phyloP scores from a whole-genome alignment of 37 sponge, comb jelly and placozoan genomes.

The Spongilla lacustris region DNA sequence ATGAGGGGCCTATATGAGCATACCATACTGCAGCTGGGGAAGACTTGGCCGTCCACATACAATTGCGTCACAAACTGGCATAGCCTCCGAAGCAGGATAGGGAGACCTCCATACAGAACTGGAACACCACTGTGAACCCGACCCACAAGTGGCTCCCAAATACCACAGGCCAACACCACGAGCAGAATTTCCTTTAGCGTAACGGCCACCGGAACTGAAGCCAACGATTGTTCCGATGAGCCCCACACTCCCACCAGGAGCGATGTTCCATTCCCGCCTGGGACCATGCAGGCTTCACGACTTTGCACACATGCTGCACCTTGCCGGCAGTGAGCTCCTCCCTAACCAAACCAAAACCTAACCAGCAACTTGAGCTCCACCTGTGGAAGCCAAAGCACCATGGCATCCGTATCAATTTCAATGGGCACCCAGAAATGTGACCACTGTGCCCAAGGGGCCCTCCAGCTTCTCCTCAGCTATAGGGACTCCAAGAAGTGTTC shows the following conservation, averaged over 20 bases:
- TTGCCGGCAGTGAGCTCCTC: neutral
- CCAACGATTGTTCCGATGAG: neutral
- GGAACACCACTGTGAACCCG: neutral
- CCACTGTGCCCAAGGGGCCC: neutral
- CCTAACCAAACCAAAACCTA: neutral
- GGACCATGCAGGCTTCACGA: neutral
- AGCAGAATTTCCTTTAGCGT: conserved; percentile 8
- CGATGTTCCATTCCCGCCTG: conserved; percentile 11
- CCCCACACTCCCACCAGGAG: conserved; percentile 8
- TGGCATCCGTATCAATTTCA: neutral
- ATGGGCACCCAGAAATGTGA: conserved; percentile 18
- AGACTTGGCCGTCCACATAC: too few relatives aligned
- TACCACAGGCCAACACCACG: conserved; percentile 2
- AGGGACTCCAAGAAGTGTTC: neutral
- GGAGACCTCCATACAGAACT: too few relatives aligned
- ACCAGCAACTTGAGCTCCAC: neutral
- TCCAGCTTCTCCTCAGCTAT: neutral
- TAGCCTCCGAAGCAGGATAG: too few relatives aligned
- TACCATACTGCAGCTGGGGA: too few relatives aligned
- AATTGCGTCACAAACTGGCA: too few relatives aligned
- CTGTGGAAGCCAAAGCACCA: conserved; percentile 3
- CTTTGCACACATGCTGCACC: neutral
- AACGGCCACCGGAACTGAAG: conserved; percentile 11
- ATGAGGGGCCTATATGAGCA: too few relatives aligned
- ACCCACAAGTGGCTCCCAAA: conserved; percentile 33